Evolutionary conservation across 2,888 invertebrate genomes (phyloP).

Genomic region (Xestoiulus laeticollis): DNA sequence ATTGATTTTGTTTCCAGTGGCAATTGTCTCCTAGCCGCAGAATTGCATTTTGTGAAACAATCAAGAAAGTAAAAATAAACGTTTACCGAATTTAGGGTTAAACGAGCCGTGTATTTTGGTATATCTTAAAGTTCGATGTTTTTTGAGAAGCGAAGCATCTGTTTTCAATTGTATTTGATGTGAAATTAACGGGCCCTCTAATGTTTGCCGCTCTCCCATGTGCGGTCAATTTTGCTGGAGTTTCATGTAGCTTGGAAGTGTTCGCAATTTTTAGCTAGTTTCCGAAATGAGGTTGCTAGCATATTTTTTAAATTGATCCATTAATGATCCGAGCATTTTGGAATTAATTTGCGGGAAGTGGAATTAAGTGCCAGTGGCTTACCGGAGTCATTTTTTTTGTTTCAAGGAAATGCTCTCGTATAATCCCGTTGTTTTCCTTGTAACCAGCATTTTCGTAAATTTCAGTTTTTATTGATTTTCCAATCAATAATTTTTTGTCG

Average conservation of each 20-base stretch:
- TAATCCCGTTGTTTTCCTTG: background rate
- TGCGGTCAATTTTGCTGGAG: background rate
- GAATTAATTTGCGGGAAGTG: background rate
- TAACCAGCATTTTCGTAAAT: background rate
- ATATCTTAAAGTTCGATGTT: background rate
- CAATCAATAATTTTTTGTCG: background rate
- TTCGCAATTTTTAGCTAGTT: background rate
- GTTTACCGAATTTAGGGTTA: constrained; percentile 37
- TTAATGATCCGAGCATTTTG: background rate
- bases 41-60: constrained; percentile 29
- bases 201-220: background rate
- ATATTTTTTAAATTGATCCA: background rate
- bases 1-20: constrained; percentile 22
- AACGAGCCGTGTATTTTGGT: constrained; percentile 36
- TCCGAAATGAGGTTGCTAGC: background rate
- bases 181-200: background rate
- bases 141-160: background rate
- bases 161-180: constrained; percentile 34
- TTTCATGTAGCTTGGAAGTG: background rate
- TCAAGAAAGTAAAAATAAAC: constrained; percentile 37
- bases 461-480: background rate
- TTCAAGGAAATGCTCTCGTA: background rate
- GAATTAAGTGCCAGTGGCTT: background rate
- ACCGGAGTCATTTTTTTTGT: background rate
- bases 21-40: constrained; percentile 31